phyloP scores from a whole-genome alignment of 2,888 invertebrate species.

The Laspeyria flexula region DNA sequence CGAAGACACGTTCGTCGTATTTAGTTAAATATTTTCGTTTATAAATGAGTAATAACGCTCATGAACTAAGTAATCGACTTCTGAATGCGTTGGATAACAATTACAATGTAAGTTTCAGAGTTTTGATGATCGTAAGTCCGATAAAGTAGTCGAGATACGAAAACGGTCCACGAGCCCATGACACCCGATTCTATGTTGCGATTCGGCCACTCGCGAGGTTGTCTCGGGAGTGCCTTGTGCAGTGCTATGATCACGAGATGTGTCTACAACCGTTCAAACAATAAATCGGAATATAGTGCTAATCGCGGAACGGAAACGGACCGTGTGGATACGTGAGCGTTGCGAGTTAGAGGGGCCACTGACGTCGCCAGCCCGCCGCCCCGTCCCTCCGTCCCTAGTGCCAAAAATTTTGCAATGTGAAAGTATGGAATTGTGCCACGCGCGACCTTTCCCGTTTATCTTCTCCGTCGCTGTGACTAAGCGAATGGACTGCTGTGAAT shows the following conservation, averaged over 20 bases:
- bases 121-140: constrained; percentile 76
- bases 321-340: constrained; percentile 76
- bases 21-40: constrained; percentile 87
- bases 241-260: constrained; percentile 53
- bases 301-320: constrained; percentile 63
- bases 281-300: constrained; percentile 57
- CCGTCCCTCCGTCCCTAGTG: constrained; percentile 79
- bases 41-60: constrained; percentile 93
- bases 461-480: constrained; percentile 56
- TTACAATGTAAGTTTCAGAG: constrained; percentile 96
- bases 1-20: constrained; percentile 87
- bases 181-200: constrained; percentile 81
- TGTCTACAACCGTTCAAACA: constrained; percentile 52
- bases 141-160: constrained; percentile 75
- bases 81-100: constrained; percentile 98
- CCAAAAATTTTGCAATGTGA: constrained; percentile 86
- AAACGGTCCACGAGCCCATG: constrained; percentile 84
- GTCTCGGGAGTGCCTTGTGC: constrained; percentile 59
- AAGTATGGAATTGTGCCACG: constrained; percentile 84
- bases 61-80: constrained; percentile 98
- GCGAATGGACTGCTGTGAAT: constrained; percentile 54
- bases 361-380: constrained; percentile 80
- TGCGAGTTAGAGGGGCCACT: constrained; percentile 79
- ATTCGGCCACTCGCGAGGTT: constrained; percentile 75
- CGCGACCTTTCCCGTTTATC: constrained; percentile 79